A percentile compares a stretch with the other conserved stretches of the same genome.
These are phyloP conservation scores for Loxodonta africana DNA, from an alignment of 2,113 vertebrate genomes.

Conservation along the genomic window DNA sequence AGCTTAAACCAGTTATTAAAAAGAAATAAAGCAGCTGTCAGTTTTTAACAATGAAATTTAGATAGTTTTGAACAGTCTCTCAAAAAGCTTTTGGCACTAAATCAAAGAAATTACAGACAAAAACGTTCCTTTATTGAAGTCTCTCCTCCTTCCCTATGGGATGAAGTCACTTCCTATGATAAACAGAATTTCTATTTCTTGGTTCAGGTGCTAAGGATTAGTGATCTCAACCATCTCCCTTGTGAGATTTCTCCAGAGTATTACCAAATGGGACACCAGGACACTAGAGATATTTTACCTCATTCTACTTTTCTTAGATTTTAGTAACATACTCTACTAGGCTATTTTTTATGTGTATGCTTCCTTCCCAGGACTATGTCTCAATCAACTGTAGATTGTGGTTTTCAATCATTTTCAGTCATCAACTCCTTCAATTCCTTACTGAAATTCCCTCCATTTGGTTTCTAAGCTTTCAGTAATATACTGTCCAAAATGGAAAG, in stretches of 20 bases:
- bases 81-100: constrained; percentile 57
- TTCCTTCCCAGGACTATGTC: not conserved
- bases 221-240: not conserved
- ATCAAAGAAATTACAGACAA: constrained; percentile 62
- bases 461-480: not conserved
- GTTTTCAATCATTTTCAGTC: not conserved
- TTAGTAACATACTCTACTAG: not conserved
- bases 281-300: not conserved
- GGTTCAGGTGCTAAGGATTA: constrained; percentile 26
- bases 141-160: constrained; percentile 10
- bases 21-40: constrained; percentile 53
- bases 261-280: not conserved
- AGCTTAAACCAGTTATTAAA: constrained; percentile 20
- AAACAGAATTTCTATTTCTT: constrained; percentile 60
- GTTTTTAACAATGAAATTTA: constrained; percentile 45
- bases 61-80: constrained; percentile 46
- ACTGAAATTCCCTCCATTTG: not conserved
- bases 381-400: not conserved
- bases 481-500: not conserved
- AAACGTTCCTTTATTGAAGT: constrained; percentile 31
- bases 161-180: constrained; percentile 52
- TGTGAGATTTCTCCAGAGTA: not conserved
- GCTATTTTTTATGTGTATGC: not conserved
- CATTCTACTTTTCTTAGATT: not conserved
- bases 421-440: not conserved